phyloP scores from a whole-genome alignment of 2,797 vertebrate genomes.

The Tokudaia tokunoshimensis region DNA sequence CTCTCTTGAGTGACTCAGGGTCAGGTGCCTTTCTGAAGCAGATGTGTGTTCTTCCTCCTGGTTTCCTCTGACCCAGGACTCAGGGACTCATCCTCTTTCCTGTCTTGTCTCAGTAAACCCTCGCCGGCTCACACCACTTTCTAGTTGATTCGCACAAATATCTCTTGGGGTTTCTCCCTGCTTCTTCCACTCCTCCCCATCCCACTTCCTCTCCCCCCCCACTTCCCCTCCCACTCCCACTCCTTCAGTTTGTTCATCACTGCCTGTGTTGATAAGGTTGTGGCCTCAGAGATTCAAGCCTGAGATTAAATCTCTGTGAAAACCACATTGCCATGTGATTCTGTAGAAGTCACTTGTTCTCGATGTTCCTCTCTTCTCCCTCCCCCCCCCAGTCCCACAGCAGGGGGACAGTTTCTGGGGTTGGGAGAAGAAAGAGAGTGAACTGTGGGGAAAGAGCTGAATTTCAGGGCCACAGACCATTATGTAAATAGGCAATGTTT shows the following conservation, averaged over 20 bases:
- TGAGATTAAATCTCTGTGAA: background rate
- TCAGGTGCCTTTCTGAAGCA: background rate
- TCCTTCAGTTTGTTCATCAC: background rate
- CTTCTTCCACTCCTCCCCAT: background rate
- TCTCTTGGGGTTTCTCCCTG: conserved; percentile 32
- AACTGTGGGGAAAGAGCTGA: background rate
- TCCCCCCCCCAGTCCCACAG: too few relatives aligned
- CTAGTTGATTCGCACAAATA: background rate
- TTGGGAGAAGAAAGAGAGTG: background rate
- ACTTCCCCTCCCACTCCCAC: background rate
- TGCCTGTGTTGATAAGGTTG: background rate
- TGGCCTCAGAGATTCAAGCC: background rate
- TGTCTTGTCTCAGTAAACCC: background rate
- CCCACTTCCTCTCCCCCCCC: too few relatives aligned
- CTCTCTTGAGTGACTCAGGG: background rate
- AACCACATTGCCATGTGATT: background rate
- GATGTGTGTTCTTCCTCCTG: background rate
- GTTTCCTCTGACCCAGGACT: background rate
- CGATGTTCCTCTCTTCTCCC: background rate
- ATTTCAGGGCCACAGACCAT: conserved; percentile 39
- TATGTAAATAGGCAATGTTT: conserved; percentile 61
- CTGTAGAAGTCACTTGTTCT: background rate
- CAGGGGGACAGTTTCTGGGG: background rate
- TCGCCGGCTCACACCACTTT: background rate
- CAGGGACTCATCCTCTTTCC: background rate